phyloP scores from a whole-genome alignment of 2,797 vertebrate genomes.

The Selene dorsalis region DNA sequence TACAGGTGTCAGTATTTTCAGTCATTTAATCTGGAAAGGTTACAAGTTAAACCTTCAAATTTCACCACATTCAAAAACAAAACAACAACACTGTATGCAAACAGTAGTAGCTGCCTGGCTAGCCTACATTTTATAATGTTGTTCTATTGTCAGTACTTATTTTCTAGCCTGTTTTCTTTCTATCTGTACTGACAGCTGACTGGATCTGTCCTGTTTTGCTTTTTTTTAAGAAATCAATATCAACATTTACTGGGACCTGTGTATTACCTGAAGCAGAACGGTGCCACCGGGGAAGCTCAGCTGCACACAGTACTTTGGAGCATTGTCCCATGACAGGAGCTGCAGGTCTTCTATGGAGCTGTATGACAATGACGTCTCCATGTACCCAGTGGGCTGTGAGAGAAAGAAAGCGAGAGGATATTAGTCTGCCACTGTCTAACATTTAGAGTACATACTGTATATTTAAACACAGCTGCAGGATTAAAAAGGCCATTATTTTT shows the following conservation, averaged over 20 bases:
- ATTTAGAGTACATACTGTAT: constrained; percentile 49
- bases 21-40: too few relatives aligned
- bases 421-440: constrained; percentile 43
- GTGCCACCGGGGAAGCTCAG: constrained; percentile 96
- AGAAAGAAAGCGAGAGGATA: constrained; percentile 34
- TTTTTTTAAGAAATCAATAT: neutral
- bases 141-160: neutral
- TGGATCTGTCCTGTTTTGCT: neutral
- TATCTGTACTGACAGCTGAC: neutral
- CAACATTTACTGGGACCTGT: neutral
- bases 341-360: constrained; percentile 98
- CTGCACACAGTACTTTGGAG: constrained; percentile 99
- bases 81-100: neutral
- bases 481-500: constrained; percentile 46
- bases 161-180: neutral
- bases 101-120: neutral
- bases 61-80: neutral
- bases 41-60: neutral
- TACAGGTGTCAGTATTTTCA: too few relatives aligned
- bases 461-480: constrained; percentile 50
- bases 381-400: constrained; percentile 96
- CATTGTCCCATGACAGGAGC: constrained; percentile 98
- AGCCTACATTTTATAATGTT: neutral
- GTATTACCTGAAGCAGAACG: constrained; percentile 93
- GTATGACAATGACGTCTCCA: constrained; percentile 97